A percentile compares a stretch with the other conserved stretches of the same genome.
Conservation (phyloP, 1,140 invertebrate species). For the Megalonaias nervosa region DNA sequence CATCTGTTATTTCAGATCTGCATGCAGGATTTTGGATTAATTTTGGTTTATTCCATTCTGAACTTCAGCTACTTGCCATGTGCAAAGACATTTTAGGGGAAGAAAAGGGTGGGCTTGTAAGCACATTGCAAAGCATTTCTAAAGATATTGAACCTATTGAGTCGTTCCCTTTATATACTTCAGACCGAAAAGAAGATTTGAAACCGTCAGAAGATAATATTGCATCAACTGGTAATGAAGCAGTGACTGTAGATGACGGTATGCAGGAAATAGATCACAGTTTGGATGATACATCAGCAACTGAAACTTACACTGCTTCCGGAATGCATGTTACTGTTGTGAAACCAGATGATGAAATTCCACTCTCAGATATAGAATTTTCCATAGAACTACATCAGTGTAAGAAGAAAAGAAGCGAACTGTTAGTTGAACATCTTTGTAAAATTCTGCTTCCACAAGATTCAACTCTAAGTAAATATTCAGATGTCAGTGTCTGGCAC, state of each 20-base stretch:
- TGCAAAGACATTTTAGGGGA: slow-evolving; percentile 4
- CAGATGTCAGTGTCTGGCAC: neutral
- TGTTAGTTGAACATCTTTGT: slow-evolving; percentile 1
- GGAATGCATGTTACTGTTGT: neutral
- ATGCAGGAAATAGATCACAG: neutral
- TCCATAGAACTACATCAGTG: neutral
- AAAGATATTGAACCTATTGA: too few relatives aligned
- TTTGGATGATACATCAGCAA: neutral
- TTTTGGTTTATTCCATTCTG: neutral
- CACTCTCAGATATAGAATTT: neutral
- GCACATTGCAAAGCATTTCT: neutral
- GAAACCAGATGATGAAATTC: neutral
- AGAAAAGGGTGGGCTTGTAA: neutral
- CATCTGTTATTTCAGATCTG: neutral
- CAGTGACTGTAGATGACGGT: neutral
- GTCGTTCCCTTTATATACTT: too few relatives aligned
- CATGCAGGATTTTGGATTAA: slow-evolving; percentile 14
- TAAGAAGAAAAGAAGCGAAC: neutral
- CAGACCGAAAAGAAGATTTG: too few relatives aligned
- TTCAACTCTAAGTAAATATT: neutral
- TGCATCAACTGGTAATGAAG: neutral
- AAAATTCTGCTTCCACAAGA: slow-evolving; percentile 5
- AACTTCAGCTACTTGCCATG: slow-evolving; percentile 5
- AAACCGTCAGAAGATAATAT: too few relatives aligned
- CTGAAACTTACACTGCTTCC: neutral